Evolutionary conservation across 1,140 invertebrate genomes (phyloP).

Genomic region (Callitettix versicolor): DNA sequence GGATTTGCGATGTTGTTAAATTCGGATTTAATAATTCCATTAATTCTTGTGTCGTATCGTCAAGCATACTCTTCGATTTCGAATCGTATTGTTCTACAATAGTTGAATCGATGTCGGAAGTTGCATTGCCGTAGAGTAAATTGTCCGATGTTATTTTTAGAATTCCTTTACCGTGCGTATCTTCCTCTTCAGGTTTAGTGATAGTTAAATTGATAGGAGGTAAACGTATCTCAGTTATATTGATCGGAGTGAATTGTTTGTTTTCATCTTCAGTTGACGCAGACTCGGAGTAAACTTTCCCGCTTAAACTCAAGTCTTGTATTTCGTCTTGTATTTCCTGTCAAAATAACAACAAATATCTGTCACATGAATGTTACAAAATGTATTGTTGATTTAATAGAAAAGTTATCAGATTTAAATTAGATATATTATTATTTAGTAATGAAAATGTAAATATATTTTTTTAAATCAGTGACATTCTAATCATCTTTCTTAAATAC

Average conservation of each 20-base stretch:
- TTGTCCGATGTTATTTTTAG: constrained; percentile 13
- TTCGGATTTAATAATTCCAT: background rate
- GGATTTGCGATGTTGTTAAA: background rate
- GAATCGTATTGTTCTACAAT: background rate
- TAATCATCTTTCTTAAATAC: no score
- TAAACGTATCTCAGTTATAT: background rate
- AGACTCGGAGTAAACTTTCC: background rate
- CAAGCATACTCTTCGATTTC: background rate
- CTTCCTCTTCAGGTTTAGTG: background rate
- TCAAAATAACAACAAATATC: no score
- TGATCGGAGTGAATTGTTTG: background rate
- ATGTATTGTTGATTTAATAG: no score
- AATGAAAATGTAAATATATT: no score
- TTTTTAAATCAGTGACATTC: no score
- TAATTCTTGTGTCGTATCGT: background rate
- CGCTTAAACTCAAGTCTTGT: background rate
- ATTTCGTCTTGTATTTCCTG: constrained; percentile 23
- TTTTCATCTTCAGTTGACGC: background rate
- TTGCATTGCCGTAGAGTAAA: background rate
- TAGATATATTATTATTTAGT: no score
- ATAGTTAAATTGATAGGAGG: background rate
- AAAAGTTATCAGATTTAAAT: no score
- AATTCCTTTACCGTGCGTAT: background rate
- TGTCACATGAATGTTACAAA: no score
- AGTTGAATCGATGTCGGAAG: background rate